phyloP scores from a whole-genome alignment of 2,888 invertebrate genomes.

The Dryadula phaetusa region DNA sequence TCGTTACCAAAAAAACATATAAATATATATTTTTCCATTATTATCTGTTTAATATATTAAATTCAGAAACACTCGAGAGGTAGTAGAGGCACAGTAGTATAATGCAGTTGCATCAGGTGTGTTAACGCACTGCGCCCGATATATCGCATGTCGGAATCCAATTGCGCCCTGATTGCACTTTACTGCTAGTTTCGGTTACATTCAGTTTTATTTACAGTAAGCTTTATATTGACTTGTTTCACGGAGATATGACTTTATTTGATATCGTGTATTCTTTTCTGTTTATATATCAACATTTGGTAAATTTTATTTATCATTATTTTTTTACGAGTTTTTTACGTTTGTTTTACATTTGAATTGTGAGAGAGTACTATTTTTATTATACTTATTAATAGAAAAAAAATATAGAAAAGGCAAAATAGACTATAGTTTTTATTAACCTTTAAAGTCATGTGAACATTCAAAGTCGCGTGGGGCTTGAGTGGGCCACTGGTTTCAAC shows the following conservation, averaged over 20 bases:
- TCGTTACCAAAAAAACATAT: too few relatives aligned
- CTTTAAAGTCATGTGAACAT: too few relatives aligned
- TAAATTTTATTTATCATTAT: too few relatives aligned
- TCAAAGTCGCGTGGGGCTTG: too few relatives aligned
- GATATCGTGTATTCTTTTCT: not conserved
- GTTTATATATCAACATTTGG: not conserved
- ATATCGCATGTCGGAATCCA: slow-evolving; percentile 56
- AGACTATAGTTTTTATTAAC: too few relatives aligned
- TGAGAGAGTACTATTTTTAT: too few relatives aligned
- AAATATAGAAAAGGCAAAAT: too few relatives aligned
- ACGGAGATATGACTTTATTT: slow-evolving; percentile 16
- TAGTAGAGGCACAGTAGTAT: slow-evolving; percentile 47
- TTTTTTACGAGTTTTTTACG: too few relatives aligned
- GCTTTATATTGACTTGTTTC: slow-evolving; percentile 16
- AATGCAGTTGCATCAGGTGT: slow-evolving; percentile 55
- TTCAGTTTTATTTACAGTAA: slow-evolving; percentile 33
- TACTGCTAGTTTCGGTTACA: slow-evolving; percentile 44
- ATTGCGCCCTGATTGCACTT: slow-evolving; percentile 54
- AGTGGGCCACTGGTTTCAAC: too few relatives aligned
- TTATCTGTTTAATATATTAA: not conserved
- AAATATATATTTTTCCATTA: too few relatives aligned
- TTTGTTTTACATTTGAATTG: too few relatives aligned
- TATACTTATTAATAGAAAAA: too few relatives aligned
- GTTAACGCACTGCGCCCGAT: slow-evolving; percentile 57
- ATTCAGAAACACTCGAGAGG: slow-evolving; percentile 21